A percentile compares a stretch with the other conserved stretches of the same genome.
Conservation (phyloP, 2,797 vertebrate species). For the Malurus leucopterus region DNA sequence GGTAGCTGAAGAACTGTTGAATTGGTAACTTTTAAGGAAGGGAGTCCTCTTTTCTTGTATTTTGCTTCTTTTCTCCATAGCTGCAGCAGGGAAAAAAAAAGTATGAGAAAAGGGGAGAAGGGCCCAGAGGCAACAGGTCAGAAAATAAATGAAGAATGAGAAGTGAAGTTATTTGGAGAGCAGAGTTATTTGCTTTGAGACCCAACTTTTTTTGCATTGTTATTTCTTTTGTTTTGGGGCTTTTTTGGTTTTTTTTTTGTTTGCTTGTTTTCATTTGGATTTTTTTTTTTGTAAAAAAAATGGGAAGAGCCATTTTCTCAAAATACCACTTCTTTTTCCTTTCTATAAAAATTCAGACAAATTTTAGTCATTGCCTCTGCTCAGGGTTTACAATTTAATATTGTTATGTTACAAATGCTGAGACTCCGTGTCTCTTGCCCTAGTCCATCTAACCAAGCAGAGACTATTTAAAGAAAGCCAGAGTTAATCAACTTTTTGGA, state of each 20-base stretch:
- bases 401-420: background rate
- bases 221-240: background rate
- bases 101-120: background rate
- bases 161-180: background rate
- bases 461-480: conserved; percentile 37
- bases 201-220: background rate
- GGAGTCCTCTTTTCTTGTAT: background rate
- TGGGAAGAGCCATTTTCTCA: background rate
- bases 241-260: no score
- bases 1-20: background rate
- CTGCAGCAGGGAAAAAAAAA: background rate
- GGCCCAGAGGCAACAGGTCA: background rate
- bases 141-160: background rate
- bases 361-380: background rate
- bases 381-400: background rate
- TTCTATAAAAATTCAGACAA: background rate
- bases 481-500: conserved; percentile 41
- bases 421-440: background rate
- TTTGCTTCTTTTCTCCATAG: background rate
- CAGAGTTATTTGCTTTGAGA: background rate
- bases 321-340: background rate
- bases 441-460: conserved; percentile 13
- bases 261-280: no score
- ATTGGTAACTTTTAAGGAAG: background rate
- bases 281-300: background rate